Percentiles rank a stretch among this genome's conserved stretches.
Conservation (phyloP, 2,888 invertebrate species). For the Ephialtes manifestator region DNA sequence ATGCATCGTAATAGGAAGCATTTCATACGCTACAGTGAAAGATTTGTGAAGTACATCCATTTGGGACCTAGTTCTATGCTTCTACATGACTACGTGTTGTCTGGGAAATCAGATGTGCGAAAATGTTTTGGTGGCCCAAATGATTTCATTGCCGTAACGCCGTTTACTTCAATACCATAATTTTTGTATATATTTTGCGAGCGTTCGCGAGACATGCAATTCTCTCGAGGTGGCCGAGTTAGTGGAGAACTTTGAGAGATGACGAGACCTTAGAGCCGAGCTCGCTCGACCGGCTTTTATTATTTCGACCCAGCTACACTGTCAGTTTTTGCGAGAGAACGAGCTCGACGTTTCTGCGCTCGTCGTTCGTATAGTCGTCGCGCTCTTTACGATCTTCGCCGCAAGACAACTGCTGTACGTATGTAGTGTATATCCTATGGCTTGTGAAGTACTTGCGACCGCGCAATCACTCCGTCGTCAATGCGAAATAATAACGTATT, state of each 20-base stretch:
- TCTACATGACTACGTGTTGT: too few relatives aligned
- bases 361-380: slow-evolving; percentile 39
- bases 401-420: slow-evolving; percentile 28
- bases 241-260: slow-evolving; percentile 14
- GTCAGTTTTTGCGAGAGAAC: slow-evolving; percentile 50
- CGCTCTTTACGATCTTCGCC: slow-evolving; percentile 59
- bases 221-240: not conserved
- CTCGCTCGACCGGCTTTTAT: slow-evolving; percentile 45
- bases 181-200: not conserved
- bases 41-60: too few relatives aligned
- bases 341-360: slow-evolving; percentile 34
- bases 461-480: slow-evolving; percentile 66
- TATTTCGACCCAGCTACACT: slow-evolving; percentile 29
- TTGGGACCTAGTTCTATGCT: too few relatives aligned
- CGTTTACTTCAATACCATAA: too few relatives aligned
- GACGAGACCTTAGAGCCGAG: slow-evolving; percentile 6
- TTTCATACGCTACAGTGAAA: too few relatives aligned
- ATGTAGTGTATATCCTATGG: slow-evolving; percentile 3
- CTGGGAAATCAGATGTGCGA: too few relatives aligned
- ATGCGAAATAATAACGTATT: slow-evolving; percentile 68
- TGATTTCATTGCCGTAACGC: too few relatives aligned
- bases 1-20: too few relatives aligned
- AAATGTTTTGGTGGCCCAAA: too few relatives aligned
- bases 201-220: not conserved
- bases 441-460: slow-evolving; percentile 1